Conservation (phyloP, 2,113 vertebrate genomes). For the Brienomyrus brachyistius region DNA sequence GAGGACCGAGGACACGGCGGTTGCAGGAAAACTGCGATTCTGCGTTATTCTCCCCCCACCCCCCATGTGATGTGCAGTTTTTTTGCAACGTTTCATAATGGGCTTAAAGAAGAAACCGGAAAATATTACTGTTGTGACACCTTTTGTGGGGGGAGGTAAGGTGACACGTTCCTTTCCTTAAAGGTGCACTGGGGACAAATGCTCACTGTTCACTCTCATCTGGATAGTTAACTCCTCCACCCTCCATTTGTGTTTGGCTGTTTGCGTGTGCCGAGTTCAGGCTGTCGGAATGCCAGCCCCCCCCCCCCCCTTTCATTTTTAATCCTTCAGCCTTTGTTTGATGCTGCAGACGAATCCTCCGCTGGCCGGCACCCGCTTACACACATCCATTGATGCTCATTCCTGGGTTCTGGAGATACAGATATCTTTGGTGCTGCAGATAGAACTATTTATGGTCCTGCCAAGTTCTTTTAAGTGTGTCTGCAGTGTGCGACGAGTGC, state of each 20-base stretch:
- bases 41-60: not conserved
- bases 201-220: not conserved
- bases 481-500: conserved; percentile 18
- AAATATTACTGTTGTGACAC: not conserved
- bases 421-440: conserved; percentile 9
- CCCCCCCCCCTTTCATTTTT: not conserved
- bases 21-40: not conserved
- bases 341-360: not conserved
- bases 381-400: not conserved
- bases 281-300: not conserved
- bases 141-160: not conserved
- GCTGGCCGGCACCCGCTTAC: too few relatives aligned
- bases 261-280: not conserved
- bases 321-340: conserved; percentile 11
- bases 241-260: not conserved
- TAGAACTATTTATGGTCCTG: not conserved
- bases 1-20: not conserved
- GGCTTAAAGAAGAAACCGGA: not conserved
- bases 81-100: not conserved
- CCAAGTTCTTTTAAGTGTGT: conserved; percentile 30
- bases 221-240: not conserved
- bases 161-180: not conserved
- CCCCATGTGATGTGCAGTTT: not conserved
- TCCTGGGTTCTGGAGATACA: conserved; percentile 13
- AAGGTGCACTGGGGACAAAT: not conserved